Evolutionary conservation across 92 coral and sea anemone genomes (phyloP).

Genomic region (Diadumene lineata): DNA sequence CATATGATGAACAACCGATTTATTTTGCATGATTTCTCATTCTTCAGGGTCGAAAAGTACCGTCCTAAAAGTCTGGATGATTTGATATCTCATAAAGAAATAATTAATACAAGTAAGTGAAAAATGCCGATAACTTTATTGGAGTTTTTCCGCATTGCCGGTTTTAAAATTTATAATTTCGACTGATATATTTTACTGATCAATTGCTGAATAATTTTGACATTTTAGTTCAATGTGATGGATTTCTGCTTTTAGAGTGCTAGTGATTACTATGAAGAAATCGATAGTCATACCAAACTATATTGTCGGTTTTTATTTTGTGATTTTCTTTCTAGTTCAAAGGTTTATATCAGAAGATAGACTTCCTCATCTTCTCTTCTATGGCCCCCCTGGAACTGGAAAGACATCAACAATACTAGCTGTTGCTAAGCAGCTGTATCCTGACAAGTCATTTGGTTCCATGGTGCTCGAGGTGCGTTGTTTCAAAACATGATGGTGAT

Average conservation of each 20-base stretch:
- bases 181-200: too few species aligned
- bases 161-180: too few species aligned
- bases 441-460: slow-evolving; percentile 84
- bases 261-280: too few species aligned
- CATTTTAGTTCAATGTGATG: too few species aligned
- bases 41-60: slow-evolving; percentile 93
- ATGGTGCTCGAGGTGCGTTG: slow-evolving; percentile 91
- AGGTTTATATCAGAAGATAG: slow-evolving; percentile 92
- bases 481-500: neutral
- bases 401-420: slow-evolving; percentile 97
- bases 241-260: too few species aligned
- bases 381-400: slow-evolving; percentile 99
- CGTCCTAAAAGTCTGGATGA: slow-evolving; percentile 87
- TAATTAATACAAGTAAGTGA: slow-evolving; percentile 97
- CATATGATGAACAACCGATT: neutral
- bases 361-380: slow-evolving; percentile 90
- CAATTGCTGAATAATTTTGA: too few species aligned
- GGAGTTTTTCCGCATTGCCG: too few species aligned
- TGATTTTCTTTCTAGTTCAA: slow-evolving; percentile 55
- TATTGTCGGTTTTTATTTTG: too few species aligned
- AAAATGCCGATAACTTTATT: too few species aligned
- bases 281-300: too few species aligned
- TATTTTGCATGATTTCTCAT: neutral
- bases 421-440: slow-evolving; percentile 92
- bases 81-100: slow-evolving; percentile 92